These are phyloP conservation scores for Theocolax elegans DNA, from an alignment of 1,140 invertebrate genomes.

Conservation along the genomic window DNA sequence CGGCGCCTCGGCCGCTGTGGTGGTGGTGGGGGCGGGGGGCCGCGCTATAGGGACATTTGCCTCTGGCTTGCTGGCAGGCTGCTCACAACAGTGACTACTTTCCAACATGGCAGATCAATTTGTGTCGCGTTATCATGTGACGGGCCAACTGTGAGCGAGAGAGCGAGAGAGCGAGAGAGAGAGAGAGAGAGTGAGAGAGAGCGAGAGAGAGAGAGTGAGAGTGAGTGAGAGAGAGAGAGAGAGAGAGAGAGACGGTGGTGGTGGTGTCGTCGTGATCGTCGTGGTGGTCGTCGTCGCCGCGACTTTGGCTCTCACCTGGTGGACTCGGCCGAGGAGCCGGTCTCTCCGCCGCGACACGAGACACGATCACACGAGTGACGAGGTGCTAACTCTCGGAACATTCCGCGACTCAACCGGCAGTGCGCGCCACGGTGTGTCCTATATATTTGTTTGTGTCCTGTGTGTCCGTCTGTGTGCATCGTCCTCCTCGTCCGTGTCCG, in stretches of 20 bases:
- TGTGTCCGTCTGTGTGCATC: no score
- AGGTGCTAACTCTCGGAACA: no score
- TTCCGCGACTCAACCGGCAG: no score
- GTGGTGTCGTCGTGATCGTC: not conserved
- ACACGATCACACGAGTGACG: no score
- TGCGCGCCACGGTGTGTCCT: no score
- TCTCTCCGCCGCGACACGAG: no score
- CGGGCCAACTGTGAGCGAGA: constrained; percentile 53
- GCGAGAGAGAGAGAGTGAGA: not conserved
- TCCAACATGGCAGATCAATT: constrained; percentile 73
- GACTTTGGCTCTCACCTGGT: no score
- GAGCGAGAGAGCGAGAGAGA: no score
- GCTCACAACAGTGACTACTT: constrained; percentile 65
- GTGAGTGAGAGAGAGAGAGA: not conserved
- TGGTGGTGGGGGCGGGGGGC: not conserved
- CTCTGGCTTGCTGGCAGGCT: constrained; percentile 50
- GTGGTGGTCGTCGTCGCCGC: not conserved
- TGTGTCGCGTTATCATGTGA: constrained; percentile 71
- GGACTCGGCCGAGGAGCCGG: no score
- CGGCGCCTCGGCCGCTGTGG: not conserved
- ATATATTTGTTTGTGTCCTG: not conserved
- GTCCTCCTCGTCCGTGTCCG: no score
- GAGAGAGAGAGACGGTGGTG: not conserved
- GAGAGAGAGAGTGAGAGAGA: no score
- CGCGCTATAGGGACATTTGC: constrained; percentile 23